Evolutionary conservation across 2,888 invertebrate species (phyloP).

Genomic region (Suillia variegata): DNA sequence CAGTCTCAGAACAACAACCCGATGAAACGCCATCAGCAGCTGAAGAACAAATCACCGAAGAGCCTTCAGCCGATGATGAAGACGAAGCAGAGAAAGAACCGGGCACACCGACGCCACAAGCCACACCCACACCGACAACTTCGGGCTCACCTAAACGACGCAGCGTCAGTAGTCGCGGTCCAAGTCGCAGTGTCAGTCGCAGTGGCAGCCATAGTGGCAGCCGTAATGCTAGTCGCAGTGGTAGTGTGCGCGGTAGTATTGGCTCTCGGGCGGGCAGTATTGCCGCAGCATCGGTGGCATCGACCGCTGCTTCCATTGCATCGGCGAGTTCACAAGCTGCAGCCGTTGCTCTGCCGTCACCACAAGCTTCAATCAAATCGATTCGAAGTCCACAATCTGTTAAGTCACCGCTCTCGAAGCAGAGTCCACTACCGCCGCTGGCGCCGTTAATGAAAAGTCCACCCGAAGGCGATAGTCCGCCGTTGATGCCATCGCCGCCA

Average conservation of each 20-base stretch:
- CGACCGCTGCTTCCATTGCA: slow-evolving; percentile 32
- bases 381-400: slow-evolving; percentile 47
- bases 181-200: slow-evolving; percentile 45
- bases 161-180: slow-evolving; percentile 39
- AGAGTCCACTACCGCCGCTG: slow-evolving; percentile 23
- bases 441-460: slow-evolving; percentile 44
- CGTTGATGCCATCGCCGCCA: slow-evolving; percentile 52
- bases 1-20: background rate
- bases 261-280: slow-evolving; percentile 47
- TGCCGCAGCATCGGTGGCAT: slow-evolving; percentile 39
- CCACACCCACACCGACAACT: slow-evolving; percentile 32
- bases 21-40: background rate
- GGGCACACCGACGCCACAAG: slow-evolving; percentile 45
- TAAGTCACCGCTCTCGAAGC: slow-evolving; percentile 37
- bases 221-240: slow-evolving; percentile 27
- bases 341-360: slow-evolving; percentile 39
- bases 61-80: slow-evolving; percentile 28
- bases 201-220: slow-evolving; percentile 37
- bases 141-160: slow-evolving; percentile 30
- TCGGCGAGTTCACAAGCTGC: slow-evolving; percentile 26
- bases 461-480: slow-evolving; percentile 47
- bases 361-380: slow-evolving; percentile 46
- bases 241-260: slow-evolving; percentile 38
- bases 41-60: slow-evolving; percentile 25
- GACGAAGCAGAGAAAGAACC: slow-evolving; percentile 21